These are phyloP conservation scores for Peromyscus eremicus DNA, from an alignment of 2,797 vertebrate genomes.

Conservation along the genomic window DNA sequence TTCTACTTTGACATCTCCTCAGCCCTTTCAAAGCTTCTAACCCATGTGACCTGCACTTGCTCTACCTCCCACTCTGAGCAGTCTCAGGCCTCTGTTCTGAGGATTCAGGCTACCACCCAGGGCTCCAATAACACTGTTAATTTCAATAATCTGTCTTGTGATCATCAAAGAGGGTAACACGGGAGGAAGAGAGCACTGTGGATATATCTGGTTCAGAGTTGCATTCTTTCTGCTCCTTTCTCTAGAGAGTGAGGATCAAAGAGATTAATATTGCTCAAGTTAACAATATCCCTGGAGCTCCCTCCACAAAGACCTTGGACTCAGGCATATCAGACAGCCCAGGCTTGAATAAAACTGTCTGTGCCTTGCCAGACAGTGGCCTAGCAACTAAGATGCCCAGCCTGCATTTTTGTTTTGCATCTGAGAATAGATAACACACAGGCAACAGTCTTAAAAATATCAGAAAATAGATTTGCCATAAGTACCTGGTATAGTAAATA, in stretches of 20 bases:
- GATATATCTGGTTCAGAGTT: neutral
- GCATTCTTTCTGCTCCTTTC: neutral
- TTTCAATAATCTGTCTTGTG: neutral
- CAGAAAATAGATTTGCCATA: neutral
- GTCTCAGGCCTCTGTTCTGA: neutral
- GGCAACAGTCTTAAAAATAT: neutral
- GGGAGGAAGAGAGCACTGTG: neutral
- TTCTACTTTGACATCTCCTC: neutral
- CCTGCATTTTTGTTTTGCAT: neutral
- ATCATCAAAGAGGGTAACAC: neutral
- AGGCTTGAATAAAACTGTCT: neutral
- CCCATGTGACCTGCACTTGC: accelerated
- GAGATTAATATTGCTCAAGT: neutral
- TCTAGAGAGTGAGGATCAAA: neutral
- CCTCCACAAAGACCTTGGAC: neutral
- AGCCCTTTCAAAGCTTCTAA: neutral
- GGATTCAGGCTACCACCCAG: neutral
- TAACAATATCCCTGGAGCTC: neutral
- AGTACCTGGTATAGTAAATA: neutral
- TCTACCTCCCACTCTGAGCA: neutral
- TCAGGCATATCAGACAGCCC: neutral
- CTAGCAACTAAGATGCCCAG: neutral
- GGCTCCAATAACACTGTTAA: neutral
- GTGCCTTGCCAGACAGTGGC: too few species aligned
- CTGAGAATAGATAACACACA: neutral